Percentiles rank a stretch among this genome's conserved stretches.
phyloP scores from a whole-genome alignment of 2,888 invertebrate species.

The Andricus quercusramuli region DNA sequence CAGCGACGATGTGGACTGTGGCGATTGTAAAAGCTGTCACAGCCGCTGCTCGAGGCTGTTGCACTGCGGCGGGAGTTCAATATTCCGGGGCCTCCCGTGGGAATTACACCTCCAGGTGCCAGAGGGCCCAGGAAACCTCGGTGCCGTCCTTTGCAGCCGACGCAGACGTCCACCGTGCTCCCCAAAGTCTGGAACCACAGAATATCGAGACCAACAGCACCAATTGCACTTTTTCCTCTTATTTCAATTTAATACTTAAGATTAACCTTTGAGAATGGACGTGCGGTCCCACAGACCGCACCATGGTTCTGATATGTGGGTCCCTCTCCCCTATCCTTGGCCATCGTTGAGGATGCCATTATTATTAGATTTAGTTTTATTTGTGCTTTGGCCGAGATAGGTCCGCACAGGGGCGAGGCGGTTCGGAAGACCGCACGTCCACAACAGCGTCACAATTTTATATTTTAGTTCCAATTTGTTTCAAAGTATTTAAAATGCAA shows the following conservation, averaged over 20 bases:
- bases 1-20: constrained; percentile 72
- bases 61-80: constrained; percentile 58
- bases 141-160: constrained; percentile 55
- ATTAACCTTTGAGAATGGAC: constrained; percentile 61
- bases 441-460: too few relatives aligned
- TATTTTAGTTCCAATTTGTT: too few relatives aligned
- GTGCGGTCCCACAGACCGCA: too few relatives aligned
- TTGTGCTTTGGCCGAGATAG: too few relatives aligned
- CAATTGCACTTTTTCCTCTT: constrained; percentile 18
- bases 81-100: constrained; percentile 45
- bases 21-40: constrained; percentile 69
- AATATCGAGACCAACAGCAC: constrained; percentile 57
- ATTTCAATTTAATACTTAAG: background rate
- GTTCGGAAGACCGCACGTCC: too few relatives aligned
- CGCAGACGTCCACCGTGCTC: constrained; percentile 61
- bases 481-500: too few relatives aligned
- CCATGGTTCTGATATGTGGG: too few relatives aligned
- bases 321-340: too few relatives aligned
- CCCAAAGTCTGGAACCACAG: constrained; percentile 66
- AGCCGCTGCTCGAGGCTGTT: constrained; percentile 70
- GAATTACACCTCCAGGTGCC: constrained; percentile 36
- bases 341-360: too few relatives aligned
- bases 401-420: too few relatives aligned
- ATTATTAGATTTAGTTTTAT: too few relatives aligned
- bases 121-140: constrained; percentile 11